phyloP scores from a whole-genome alignment of 2,113 vertebrate species.

The Melanerpes formicivorus region DNA sequence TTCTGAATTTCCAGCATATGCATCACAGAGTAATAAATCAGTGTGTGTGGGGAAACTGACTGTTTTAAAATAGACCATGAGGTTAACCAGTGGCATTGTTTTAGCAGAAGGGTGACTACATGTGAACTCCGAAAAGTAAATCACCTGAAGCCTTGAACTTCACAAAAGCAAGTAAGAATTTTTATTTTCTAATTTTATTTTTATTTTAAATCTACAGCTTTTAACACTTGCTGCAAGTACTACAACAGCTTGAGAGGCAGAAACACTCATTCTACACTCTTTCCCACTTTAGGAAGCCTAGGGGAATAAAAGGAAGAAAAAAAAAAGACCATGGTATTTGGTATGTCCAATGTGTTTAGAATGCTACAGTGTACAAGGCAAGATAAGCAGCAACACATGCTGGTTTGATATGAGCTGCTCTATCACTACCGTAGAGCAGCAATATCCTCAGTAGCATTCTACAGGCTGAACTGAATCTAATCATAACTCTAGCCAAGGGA shows the following conservation, averaged over 20 bases:
- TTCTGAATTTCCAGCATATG: neutral
- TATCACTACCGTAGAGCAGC: constrained; percentile 11
- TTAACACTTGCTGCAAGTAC: neutral
- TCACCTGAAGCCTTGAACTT: neutral
- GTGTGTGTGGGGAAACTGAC: rapidly evolving
- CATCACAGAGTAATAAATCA: neutral
- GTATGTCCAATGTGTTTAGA: neutral
- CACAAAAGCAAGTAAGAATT: neutral
- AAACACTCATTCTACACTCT: neutral
- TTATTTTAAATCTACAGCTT: neutral
- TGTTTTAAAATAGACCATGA: neutral
- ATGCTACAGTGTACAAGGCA: neutral
- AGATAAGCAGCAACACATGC: constrained; percentile 35
- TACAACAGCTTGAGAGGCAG: neutral
- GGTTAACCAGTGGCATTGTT: neutral
- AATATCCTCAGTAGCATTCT: constrained; percentile 9
- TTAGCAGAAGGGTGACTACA: neutral
- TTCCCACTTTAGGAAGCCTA: neutral
- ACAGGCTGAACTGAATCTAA: constrained; percentile 38
- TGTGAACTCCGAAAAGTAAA: neutral
- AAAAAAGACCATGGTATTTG: neutral
- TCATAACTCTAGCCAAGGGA: constrained; percentile 33
- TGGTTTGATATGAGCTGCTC: constrained; percentile 1
- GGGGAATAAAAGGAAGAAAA: neutral
- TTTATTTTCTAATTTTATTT: neutral